Conservation (phyloP, 1,140 invertebrate species). For the Luehdorfia chinensis region DNA sequence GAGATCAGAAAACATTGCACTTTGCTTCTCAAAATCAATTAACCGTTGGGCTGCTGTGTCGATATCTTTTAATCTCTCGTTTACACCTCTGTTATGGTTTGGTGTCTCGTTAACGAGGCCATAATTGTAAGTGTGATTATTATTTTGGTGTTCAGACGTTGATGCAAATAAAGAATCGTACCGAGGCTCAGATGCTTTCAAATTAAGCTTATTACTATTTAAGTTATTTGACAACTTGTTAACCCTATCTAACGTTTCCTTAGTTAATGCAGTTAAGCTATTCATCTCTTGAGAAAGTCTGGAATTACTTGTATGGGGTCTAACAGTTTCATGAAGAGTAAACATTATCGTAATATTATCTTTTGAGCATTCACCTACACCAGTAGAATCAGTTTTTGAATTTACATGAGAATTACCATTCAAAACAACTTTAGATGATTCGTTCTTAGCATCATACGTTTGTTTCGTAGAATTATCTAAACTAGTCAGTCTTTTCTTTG, state of each 20-base stretch:
- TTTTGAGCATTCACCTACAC: conserved; percentile 42
- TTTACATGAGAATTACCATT: conserved; percentile 42
- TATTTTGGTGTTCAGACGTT: conserved; percentile 49
- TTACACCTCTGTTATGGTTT: conserved; percentile 53
- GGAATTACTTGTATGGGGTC: conserved; percentile 53
- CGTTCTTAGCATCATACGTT: conserved; percentile 50
- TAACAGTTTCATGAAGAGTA: conserved; percentile 64
- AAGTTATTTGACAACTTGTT: conserved; percentile 79
- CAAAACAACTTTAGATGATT: conserved; percentile 53
- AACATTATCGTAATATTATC: conserved; percentile 50
- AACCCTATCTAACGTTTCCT: conserved; percentile 82
- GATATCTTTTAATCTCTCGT: conserved; percentile 71
- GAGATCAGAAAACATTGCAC: conserved; percentile 74
- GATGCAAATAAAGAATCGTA: conserved; percentile 53
- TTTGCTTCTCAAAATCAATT: conserved; percentile 75
- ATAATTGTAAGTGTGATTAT: conserved; percentile 54
- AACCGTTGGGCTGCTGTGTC: conserved; percentile 73
- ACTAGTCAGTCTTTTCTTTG: conserved; percentile 76
- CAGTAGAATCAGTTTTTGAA: conserved; percentile 38
- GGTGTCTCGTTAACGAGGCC: conserved; percentile 48
- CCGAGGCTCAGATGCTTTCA: conserved; percentile 46
- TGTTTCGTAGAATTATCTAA: conserved; percentile 70
- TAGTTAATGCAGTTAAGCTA: conserved; percentile 81
- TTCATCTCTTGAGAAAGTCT: conserved; percentile 80
- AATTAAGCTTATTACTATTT: conserved; percentile 65